Base-by-base conservation (phyloP, 2,888 invertebrate species). In the Rhamnusium bicolor region DNA sequence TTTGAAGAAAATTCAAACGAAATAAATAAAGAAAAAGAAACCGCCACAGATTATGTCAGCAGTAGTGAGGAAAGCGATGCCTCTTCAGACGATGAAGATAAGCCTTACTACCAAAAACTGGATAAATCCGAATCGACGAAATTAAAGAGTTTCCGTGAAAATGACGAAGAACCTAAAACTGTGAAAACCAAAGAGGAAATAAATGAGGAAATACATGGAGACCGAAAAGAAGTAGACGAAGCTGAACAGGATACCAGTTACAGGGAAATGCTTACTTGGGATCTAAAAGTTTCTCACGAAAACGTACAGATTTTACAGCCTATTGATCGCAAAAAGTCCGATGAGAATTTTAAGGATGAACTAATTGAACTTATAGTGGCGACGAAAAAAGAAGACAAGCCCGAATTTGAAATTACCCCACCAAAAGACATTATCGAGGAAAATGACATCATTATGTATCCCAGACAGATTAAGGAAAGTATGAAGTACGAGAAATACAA, bases 241-340 rank as follows among this genome's bases (percentile, higher is more conserved):
- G 70, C 65, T 27, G 71, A 71, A 69, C 69, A 69, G 61, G 80
- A 79, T 46, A 60, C 18, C 16, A 80, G 79, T n/a, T 84, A 86
- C 51, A 79, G 82, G n/a, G 85, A 87, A 62, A 76, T 87, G 24
- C 72, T 87, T 4, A 76, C 82, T 14, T 87, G 86, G 86, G 77
- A 87, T 29, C 73, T 87, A 69, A 77, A 83, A 18, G 58, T 80
- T 6, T 78, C 81, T 0, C 71, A 75, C 2, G 77, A 81, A 58
- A 84, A 84, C 29, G 71, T 65, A 49, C 80, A 83, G 14, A 82
- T 86, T 69, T 75, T 85, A 47, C 71, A 81, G 27, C 84, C 85
- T 0, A 74, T 81, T 32, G 68, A 78, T 19, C 49, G 77, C n/a
- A 71, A 73, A 16, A 67, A 69, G 12, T 32, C 71, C 40, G 46